Conservation (phyloP, 2,797 vertebrate species). For the Enteromius radiatus region DNA sequence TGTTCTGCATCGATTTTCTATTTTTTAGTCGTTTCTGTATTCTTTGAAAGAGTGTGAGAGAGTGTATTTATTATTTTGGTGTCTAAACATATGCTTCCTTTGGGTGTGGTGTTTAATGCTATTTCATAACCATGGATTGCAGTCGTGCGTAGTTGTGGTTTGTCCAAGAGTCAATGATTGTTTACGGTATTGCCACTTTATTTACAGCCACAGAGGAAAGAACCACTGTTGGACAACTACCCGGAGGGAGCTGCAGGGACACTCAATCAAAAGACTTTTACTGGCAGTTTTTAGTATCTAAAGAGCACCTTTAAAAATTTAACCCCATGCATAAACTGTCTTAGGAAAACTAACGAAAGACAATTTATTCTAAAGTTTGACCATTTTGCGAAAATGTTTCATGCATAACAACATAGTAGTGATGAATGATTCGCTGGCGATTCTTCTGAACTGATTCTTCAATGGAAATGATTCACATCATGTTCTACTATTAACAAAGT, state of each 20-base stretch:
- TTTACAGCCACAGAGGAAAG: not conserved
- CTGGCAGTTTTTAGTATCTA: not conserved
- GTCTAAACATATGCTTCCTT: not conserved
- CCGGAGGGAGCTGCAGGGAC: not conserved
- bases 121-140: not conserved
- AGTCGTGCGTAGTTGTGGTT: not conserved
- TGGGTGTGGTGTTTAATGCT: not conserved
- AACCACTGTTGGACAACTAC: not conserved
- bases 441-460: not conserved
- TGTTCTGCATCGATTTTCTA: not conserved
- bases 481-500: not conserved
- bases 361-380: not conserved
- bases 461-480: not conserved
- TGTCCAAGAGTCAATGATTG: not conserved
- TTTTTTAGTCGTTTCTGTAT: not conserved
- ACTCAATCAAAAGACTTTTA: not conserved
- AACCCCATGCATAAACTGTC: not conserved
- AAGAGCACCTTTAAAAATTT: not conserved
- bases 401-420: not conserved
- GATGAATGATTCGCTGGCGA: not conserved
- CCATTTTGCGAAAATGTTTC: not conserved
- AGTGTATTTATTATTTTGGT: constrained; percentile 2
- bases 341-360: not conserved
- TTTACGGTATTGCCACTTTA: not conserved
- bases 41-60: not conserved